Evolutionary conservation across 2,888 invertebrate species (phyloP).

Genomic region (Thera britannica): DNA sequence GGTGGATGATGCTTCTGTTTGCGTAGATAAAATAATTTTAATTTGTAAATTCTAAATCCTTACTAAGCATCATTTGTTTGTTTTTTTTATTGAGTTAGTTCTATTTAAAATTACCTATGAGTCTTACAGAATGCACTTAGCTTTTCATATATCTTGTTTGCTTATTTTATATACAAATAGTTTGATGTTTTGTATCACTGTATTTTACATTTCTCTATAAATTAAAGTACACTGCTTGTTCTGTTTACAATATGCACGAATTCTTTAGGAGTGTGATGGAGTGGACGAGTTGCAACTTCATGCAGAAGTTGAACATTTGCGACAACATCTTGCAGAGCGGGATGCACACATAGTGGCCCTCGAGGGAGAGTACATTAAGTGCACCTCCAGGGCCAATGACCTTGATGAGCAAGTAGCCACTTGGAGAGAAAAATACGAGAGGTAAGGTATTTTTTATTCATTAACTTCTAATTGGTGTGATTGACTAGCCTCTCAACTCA

Average conservation of each 20-base stretch:
- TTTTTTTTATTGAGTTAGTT: constrained; percentile 17
- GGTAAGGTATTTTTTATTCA: constrained; percentile 64
- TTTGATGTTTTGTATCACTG: constrained; percentile 20
- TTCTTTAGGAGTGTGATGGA: constrained; percentile 74
- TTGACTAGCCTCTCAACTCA: too few species aligned
- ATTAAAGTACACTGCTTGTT: constrained; percentile 55
- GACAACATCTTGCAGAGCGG: constrained; percentile 91
- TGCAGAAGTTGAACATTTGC: constrained; percentile 94
- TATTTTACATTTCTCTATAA: constrained; percentile 20
- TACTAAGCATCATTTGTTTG: constrained; percentile 5
- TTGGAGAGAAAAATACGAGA: constrained; percentile 97
- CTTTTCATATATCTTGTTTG: constrained; percentile 58
- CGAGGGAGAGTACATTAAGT: constrained; percentile 93
- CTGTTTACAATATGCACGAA: constrained; percentile 64
- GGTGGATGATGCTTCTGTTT: constrained; percentile 24
- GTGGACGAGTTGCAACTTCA: constrained; percentile 88
- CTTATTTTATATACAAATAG: constrained; percentile 42
- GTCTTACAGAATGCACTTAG: constrained; percentile 55
- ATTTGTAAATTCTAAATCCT: neutral
- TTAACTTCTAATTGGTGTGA: too few species aligned
- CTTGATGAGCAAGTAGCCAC: constrained; percentile 93
- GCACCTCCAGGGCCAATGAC: constrained; percentile 90
- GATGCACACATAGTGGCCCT: constrained; percentile 93
- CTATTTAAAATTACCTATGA: constrained; percentile 21
- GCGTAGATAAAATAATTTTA: neutral